Conservation (phyloP, 37 sponge, comb jelly and placozoan species). For the Bolinopsis microptera region DNA sequence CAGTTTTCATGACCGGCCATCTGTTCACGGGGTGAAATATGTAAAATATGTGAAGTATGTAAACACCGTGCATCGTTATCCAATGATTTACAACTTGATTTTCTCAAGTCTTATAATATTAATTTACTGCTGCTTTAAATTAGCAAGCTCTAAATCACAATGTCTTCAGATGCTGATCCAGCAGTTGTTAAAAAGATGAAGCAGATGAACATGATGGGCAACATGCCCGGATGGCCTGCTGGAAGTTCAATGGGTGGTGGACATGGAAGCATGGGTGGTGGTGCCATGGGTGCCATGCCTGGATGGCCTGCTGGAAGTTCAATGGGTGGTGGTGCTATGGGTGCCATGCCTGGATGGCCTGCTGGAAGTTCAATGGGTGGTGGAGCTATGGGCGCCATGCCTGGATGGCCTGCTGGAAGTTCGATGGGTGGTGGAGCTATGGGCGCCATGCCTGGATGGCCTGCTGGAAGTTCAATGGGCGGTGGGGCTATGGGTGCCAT, state of each 20-base stretch:
- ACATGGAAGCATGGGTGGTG: not conserved
- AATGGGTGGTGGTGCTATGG: slow-evolving; percentile 37
- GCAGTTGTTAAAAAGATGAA: slow-evolving; percentile 20
- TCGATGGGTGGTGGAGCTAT: not conserved
- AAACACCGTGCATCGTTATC: too few relatives aligned
- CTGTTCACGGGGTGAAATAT: too few relatives aligned
- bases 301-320: slow-evolving; percentile 4
- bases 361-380: slow-evolving; percentile 34
- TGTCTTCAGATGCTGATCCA: slow-evolving; percentile 45
- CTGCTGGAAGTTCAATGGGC: not conserved
- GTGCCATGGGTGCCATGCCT: not conserved
- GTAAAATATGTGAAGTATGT: too few relatives aligned
- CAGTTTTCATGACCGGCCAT: too few relatives aligned
- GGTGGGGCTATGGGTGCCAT: slow-evolving; percentile 31
- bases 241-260: slow-evolving; percentile 41
- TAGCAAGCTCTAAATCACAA: too few relatives aligned
- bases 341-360: slow-evolving; percentile 43
- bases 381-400: not conserved
- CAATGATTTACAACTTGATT: too few relatives aligned
- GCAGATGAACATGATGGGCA: slow-evolving; percentile 46
- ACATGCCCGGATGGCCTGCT: not conserved
- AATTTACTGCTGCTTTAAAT: too few relatives aligned
- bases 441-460: too few relatives aligned
- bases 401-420: not conserved
- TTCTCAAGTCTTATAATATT: too few relatives aligned